These are phyloP conservation scores for Eupithecia inturbata DNA, from an alignment of 2,888 invertebrate species.

Conservation along the genomic window DNA sequence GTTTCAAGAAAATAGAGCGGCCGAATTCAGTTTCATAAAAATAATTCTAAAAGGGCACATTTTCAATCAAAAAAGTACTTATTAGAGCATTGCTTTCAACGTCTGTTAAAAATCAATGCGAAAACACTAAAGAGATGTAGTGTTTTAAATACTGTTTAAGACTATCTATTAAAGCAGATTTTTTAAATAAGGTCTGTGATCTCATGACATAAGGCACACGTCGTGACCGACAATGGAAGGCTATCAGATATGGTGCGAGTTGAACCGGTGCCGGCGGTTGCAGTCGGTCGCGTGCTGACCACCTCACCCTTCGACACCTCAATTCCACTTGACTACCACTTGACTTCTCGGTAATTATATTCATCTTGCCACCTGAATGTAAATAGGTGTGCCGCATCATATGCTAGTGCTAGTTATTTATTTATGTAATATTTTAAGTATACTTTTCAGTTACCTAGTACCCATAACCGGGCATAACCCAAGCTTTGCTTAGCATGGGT, in stretches of 20 bases:
- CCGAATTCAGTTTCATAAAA: background rate
- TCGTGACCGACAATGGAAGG: conserved; percentile 50
- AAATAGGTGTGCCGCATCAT: background rate
- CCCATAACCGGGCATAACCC: too few relatives aligned
- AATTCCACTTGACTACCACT: conserved; percentile 47
- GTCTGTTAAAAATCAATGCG: background rate
- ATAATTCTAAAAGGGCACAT: background rate
- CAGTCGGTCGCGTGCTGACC: conserved; percentile 40
- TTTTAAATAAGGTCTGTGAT: background rate
- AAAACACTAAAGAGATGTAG: background rate
- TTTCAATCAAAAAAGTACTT: background rate
- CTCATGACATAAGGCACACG: conserved; percentile 49
- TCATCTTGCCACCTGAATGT: conserved; percentile 10
- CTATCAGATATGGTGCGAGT: conserved; percentile 64
- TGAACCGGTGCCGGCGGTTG: conserved; percentile 61
- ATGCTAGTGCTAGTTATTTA: background rate
- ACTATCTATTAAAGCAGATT: background rate
- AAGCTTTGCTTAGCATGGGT: too few relatives aligned
- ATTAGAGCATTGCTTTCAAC: background rate
- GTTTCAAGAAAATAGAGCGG: too few relatives aligned
- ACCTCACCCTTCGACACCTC: conserved; percentile 57
- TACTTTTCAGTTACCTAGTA: too few relatives aligned
- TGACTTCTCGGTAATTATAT: conserved; percentile 42
- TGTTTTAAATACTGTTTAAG: background rate
- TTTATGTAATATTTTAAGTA: too few relatives aligned